Percentiles rank a stretch among this genome's conserved stretches.
Evolutionary conservation across 2,797 vertebrate species (phyloP).

Genomic region (Oreonectes daqikongensis): DNA sequence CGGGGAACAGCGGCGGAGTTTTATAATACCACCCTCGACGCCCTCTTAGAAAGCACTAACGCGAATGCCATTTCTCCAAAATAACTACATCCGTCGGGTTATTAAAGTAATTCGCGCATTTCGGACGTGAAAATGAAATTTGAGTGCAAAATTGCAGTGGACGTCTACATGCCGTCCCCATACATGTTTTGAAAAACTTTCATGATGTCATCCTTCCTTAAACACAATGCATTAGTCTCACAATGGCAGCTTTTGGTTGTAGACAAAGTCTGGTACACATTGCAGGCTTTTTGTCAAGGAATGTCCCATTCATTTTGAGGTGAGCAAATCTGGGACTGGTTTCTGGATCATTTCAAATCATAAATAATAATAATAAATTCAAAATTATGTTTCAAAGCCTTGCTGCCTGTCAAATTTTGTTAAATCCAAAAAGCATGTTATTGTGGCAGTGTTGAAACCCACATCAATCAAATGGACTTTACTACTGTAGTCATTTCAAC

Average conservation of each 20-base stretch:
- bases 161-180: background rate
- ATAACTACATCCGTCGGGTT: background rate
- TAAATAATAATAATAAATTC: no score
- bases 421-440: no score
- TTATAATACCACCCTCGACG: slow-evolving; percentile 19
- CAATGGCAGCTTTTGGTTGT: background rate
- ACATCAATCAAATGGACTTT: no score
- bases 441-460: no score
- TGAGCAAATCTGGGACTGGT: background rate
- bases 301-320: background rate
- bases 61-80: background rate
- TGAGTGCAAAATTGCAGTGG: background rate
- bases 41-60: slow-evolving; percentile 11
- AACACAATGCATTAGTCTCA: background rate
- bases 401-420: no score
- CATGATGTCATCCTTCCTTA: background rate
- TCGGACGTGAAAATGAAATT: background rate
- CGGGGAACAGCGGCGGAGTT: slow-evolving; percentile 18
- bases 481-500: no score
- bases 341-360: no score
- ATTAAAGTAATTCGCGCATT: background rate
- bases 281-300: background rate
- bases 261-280: background rate
- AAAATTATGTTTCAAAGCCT: no score
- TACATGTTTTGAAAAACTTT: background rate